Conservation (phyloP, 2,797 vertebrate species). For the Hemitrygon akajei region DNA sequence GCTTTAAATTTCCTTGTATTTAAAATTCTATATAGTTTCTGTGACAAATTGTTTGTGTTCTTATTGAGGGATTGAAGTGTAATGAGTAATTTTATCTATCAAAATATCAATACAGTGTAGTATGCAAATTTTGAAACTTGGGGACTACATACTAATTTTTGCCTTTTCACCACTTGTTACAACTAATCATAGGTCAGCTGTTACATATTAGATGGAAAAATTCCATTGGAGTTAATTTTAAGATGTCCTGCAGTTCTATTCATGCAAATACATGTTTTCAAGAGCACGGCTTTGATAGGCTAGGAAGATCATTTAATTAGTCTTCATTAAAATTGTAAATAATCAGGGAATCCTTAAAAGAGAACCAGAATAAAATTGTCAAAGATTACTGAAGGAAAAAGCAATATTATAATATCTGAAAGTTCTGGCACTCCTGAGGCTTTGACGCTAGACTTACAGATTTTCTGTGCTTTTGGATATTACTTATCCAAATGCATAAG, state of each 20-base stretch:
- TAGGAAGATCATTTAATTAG: not conserved
- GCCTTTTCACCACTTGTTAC: not conserved
- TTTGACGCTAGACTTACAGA: too few relatives aligned
- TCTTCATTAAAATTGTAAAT: not conserved
- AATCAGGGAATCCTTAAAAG: not conserved
- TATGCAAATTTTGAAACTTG: not conserved
- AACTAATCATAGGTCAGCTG: not conserved
- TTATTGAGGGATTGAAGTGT: not conserved
- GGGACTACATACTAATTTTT: not conserved
- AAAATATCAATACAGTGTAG: not conserved
- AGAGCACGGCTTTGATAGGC: not conserved
- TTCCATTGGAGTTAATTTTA: not conserved
- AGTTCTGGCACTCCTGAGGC: too few relatives aligned
- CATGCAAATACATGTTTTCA: not conserved
- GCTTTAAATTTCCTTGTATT: not conserved
- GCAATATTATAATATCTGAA: too few relatives aligned
- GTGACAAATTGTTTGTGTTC: not conserved
- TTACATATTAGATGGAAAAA: not conserved
- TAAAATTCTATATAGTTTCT: not conserved
- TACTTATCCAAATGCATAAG: too few relatives aligned
- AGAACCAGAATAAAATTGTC: not conserved
- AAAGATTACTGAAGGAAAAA: not conserved
- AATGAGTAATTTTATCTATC: not conserved
- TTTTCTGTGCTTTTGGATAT: too few relatives aligned
- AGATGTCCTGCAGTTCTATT: not conserved